Base-by-base conservation (phyloP, 2,888 invertebrate species). In the Sminthurides aquaticus region DNA sequence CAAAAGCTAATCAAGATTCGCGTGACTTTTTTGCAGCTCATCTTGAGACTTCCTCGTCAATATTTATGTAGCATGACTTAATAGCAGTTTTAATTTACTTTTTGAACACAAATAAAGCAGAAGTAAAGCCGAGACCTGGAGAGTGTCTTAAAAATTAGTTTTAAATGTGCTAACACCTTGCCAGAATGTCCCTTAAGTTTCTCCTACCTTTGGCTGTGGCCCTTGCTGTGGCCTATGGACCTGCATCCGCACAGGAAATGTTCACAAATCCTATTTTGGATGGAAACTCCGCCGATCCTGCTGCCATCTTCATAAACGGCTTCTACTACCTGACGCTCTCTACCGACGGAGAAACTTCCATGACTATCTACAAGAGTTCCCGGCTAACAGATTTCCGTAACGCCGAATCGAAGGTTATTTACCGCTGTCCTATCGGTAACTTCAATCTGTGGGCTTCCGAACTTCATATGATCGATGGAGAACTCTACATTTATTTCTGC, bases 401-500 rank as follows among this genome's bases (percentile, higher is more conserved):
- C 52, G 68, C 66, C 1, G 58, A 60, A 34, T 54, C 49, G n/a
- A 61, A 57, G 34, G 34, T 66, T 28, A 49, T 64, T 15, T 68
- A 65, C 49, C 22, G 43, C 3, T 63, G 60, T 11, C 66, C 66
- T 22, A 27, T 54, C 49, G 61, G 60, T 22, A 60, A 64, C 54
- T 60, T 60, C 11, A 66, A 63, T 34, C 48, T 64, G 18, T 68
- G 68, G 68, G 68, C 68, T 15, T 63, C 67, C 28, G 71, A 71
- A 57, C 66, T 71, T 59, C 71, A 71, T 49, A 18, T 61, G 26
- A 64, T 71, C 2, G 56, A 67, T 22, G 71, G 69, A 15, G 60
- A 67, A 3, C 57, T 71, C 11, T 71, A 65, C 56, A 65, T 70
- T 49, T 67, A 70, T 62, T 70, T 70, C 54, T 65, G 65, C 11